Conservation (phyloP, 2,797 vertebrate species). For the Serranus cabrilla region DNA sequence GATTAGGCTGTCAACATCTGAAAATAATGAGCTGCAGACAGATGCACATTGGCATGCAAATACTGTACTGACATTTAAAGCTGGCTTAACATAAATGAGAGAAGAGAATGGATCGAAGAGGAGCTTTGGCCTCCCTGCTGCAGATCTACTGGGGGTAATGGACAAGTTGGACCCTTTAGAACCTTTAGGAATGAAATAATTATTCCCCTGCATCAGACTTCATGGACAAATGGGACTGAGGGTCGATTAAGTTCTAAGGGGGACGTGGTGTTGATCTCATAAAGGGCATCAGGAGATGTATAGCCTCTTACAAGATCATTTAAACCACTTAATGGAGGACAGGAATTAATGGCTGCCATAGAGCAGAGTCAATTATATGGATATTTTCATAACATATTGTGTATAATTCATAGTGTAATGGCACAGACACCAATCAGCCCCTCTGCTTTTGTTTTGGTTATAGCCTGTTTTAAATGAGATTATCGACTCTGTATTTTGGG, state of each 20-base stretch:
- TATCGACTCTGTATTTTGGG: conserved; percentile 68
- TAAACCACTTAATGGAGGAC: conserved; percentile 86
- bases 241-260: conserved; percentile 83
- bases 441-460: conserved; percentile 76
- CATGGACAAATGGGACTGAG: conserved; percentile 76
- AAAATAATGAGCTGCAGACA: conserved; percentile 82
- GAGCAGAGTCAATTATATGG: conserved; percentile 85
- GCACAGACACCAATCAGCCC: conserved; percentile 65
- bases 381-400: conserved; percentile 86
- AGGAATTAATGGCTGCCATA: conserved; percentile 83
- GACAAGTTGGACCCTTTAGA: conserved; percentile 75
- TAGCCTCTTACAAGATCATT: conserved; percentile 86
- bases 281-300: conserved; percentile 86
- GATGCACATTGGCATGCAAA: conserved; percentile 83
- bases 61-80: conserved; percentile 85
- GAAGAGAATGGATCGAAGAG: conserved; percentile 76
- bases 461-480: conserved; percentile 75
- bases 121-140: conserved; percentile 56
- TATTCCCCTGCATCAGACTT: conserved; percentile 78
- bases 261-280: conserved; percentile 81
- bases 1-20: conserved; percentile 80
- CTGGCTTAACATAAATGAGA: conserved; percentile 81
- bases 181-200: conserved; percentile 82
- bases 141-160: conserved; percentile 71
- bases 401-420: conserved; percentile 81